Percentiles rank a stretch among this genome's conserved stretches.
Conservation (phyloP, 1,140 invertebrate genomes). For the Sitobion miscanthi region DNA sequence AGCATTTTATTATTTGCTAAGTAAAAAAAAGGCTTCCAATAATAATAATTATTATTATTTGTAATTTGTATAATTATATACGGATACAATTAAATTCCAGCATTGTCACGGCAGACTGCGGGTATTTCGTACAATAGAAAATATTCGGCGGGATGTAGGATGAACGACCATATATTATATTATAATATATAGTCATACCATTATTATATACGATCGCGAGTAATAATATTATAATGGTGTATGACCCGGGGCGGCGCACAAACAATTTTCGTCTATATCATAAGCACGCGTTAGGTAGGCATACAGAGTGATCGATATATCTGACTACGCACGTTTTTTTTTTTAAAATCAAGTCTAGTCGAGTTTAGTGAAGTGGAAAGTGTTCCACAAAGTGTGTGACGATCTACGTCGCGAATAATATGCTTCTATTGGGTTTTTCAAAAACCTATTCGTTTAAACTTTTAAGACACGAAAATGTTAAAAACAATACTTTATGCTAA, state of each 20-base stretch:
- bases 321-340: not conserved
- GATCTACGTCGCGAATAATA: not conserved
- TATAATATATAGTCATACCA: not conserved
- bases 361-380: not conserved
- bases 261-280: not conserved
- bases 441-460: not conserved
- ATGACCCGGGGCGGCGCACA: not conserved
- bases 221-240: not conserved
- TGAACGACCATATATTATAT: not conserved
- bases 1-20: not conserved
- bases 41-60: not conserved
- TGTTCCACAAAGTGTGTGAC: not conserved
- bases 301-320: not conserved
- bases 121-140: not conserved
- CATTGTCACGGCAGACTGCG: not conserved
- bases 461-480: not conserved
- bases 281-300: not conserved
- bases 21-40: not conserved
- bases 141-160: not conserved
- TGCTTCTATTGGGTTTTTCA: not conserved
- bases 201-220: not conserved
- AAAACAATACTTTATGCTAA: not conserved
- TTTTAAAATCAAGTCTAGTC: not conserved
- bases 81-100: slow-evolving; percentile 36
- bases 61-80: slow-evolving; percentile 7